Evolutionary conservation across 2,797 vertebrate species (phyloP), one percentile per base, ranked within the genome.

Genomic region (Gallinago nigripennis): DNA sequence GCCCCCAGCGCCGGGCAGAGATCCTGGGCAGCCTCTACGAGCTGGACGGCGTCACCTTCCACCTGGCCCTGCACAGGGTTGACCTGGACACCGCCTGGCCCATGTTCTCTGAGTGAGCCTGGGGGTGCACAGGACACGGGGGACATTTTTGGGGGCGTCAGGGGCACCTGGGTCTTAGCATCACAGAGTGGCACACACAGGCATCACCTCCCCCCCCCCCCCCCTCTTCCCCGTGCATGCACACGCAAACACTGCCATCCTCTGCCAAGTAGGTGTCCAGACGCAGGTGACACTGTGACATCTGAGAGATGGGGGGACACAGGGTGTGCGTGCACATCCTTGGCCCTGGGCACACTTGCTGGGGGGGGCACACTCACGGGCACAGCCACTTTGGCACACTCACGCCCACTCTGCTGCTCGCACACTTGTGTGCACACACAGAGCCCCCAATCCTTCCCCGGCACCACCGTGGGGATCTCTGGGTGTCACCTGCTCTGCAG

Each of bases 71-170:
- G 39, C 11, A 19, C 85, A 91, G 92, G 25, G 72, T 92, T 6
- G 97, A 98, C 91, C 94, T 98, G 85, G 98, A 98, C 70, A 91
- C 27, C 0, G 96, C 97, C 45, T 98, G 98, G 98, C 98, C 98
- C 82, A 94, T 97, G 96, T 97, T 97, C 96, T 98, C 97, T 0
- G 95, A 97, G 98, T 98, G 79, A 96, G 96, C 69, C 6, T 71
- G 73, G 87, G 72, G 64, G 12, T 6, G 1, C 0, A 2, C 19
- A 20, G 41, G 51, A 18, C 43, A 45, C 19, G 0, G 3, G 57
- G 33, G 73, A 21, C 25, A 46, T 0, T 37, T 37, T 37, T 8
- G 30, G 46, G 56, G 30, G 9, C 6, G 15, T 8, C 12, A 14
- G 51, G 35, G 15, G 24, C 23, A 51, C n/a, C 25, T 7, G 31